Conservation (phyloP, 2,888 invertebrate genomes). For the Stenchaetothrips biformis region DNA sequence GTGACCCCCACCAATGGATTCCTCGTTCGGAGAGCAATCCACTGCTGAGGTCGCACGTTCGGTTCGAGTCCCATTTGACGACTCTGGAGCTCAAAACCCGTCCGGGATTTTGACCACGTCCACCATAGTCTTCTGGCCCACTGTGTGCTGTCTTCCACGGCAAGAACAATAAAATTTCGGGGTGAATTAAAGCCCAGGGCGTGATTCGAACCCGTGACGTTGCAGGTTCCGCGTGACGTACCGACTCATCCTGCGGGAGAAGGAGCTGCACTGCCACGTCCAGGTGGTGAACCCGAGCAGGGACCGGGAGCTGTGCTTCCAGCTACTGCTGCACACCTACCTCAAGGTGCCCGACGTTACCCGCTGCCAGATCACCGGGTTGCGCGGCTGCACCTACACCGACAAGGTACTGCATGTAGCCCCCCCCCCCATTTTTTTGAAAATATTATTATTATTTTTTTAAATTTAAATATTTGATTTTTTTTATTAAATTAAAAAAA, state of each 20-base stretch:
- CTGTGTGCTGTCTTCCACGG: too few species aligned
- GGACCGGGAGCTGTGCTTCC: conserved; percentile 85
- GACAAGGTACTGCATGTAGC: conserved; percentile 78
- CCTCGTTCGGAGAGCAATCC: too few species aligned
- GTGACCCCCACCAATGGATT: too few species aligned
- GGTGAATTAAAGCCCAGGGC: too few species aligned
- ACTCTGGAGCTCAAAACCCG: too few species aligned
- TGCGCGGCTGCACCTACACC: conserved; percentile 84
- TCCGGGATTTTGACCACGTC: too few species aligned
- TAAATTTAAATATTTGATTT: too few species aligned
- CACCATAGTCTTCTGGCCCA: too few species aligned
- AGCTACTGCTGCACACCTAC: conserved; percentile 89
- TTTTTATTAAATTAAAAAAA: too few species aligned
- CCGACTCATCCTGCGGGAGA: conserved; percentile 82
- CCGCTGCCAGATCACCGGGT: conserved; percentile 84
- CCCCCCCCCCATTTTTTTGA: conserved; percentile 25
- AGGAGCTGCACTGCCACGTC: conserved; percentile 88
- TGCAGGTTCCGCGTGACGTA: conserved; percentile 85
- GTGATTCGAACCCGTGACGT: conserved; percentile 9
- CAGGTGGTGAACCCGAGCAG: conserved; percentile 92
- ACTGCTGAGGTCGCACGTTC: too few species aligned
- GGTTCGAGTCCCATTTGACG: too few species aligned
- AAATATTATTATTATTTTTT: conserved; percentile 29
- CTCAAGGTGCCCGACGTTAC: conserved; percentile 93
- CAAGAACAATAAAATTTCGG: too few species aligned